Evolutionary conservation across 2,888 invertebrate species (phyloP).

Genomic region (Ptychoptera albimana): DNA sequence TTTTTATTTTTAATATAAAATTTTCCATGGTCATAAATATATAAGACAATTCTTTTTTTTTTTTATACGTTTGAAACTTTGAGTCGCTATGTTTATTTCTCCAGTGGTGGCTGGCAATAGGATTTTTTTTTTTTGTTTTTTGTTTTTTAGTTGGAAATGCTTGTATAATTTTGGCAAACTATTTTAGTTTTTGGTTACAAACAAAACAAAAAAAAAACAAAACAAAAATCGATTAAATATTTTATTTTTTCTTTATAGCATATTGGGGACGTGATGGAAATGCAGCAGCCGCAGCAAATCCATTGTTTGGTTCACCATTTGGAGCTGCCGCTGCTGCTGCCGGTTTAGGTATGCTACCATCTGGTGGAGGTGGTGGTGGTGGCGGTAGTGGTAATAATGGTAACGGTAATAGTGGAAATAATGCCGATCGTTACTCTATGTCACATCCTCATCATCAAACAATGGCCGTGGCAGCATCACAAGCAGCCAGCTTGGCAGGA

Average conservation of each 20-base stretch:
- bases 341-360: slow-evolving; percentile 25
- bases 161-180: background rate
- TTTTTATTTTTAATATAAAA: no score
- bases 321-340: slow-evolving; percentile 28
- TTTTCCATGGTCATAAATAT: background rate
- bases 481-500: slow-evolving; percentile 63
- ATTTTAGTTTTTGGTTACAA: background rate
- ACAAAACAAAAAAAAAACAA: no score
- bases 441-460: slow-evolving; percentile 47
- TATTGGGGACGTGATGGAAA: slow-evolving; percentile 60
- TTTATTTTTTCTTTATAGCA: slow-evolving; percentile 36
- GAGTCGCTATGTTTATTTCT: no score
- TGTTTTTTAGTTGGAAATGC: background rate
- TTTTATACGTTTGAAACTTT: background rate
- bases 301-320: slow-evolving; percentile 29
- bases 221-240: background rate
- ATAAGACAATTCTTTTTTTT: background rate
- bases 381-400: slow-evolving; percentile 19
- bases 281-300: slow-evolving; percentile 30
- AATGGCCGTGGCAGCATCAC: slow-evolving; percentile 70
- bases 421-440: slow-evolving; percentile 29
- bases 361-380: slow-evolving; percentile 7
- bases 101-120: no score
- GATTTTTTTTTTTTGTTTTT: no score
- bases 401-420: slow-evolving; percentile 31